phyloP scores from a whole-genome alignment of 1,140 invertebrate genomes.

The Nymphalis io region DNA sequence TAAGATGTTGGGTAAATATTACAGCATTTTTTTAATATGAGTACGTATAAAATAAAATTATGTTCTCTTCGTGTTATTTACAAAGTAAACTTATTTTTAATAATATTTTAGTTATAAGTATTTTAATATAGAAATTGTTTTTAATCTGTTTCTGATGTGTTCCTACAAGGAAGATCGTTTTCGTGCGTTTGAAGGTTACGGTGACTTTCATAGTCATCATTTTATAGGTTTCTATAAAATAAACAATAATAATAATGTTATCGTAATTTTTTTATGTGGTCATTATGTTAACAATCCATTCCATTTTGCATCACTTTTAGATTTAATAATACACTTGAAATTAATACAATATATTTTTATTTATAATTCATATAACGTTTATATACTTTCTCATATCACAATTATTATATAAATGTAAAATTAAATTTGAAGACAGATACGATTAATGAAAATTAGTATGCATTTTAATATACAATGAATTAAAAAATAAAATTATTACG shows the following conservation, averaged over 20 bases:
- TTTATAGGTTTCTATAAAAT: not conserved
- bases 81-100: not conserved
- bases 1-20: too few species aligned
- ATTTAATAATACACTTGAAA: too few species aligned
- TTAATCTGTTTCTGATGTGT: not conserved
- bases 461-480: not conserved
- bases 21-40: too few species aligned
- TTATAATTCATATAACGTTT: too few species aligned
- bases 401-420: not conserved
- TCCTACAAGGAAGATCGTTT: slow-evolving; percentile 23
- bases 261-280: too few species aligned
- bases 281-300: too few species aligned
- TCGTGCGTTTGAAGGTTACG: slow-evolving; percentile 6
- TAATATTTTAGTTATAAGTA: not conserved
- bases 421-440: too few species aligned
- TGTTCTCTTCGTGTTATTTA: too few species aligned
- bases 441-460: slow-evolving; percentile 12
- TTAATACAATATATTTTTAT: too few species aligned
- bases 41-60: too few species aligned
- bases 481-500: slow-evolving; percentile 18
- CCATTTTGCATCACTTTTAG: too few species aligned
- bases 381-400: too few species aligned
- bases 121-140: not conserved
- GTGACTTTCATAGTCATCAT: slow-evolving; percentile 7
- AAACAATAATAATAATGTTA: not conserved